Percentiles rank a stretch among this genome's conserved stretches.
These are phyloP conservation scores for Petrolisthes cinctipes DNA, from an alignment of 2,888 invertebrate genomes.

Conservation along the genomic window DNA sequence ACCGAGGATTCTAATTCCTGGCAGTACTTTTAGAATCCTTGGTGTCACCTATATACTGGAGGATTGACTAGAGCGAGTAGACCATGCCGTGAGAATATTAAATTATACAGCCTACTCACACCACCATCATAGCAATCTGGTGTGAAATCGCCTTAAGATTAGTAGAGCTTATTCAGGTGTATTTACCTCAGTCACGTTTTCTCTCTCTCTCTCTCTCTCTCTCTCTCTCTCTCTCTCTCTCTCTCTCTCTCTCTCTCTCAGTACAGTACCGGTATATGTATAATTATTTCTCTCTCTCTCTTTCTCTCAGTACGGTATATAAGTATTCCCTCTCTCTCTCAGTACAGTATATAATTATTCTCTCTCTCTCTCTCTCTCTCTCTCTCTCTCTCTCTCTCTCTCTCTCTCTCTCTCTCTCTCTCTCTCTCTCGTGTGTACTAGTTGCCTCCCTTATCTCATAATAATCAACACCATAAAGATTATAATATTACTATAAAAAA, in stretches of 20 bases:
- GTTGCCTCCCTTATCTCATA: neutral
- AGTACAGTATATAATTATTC: neutral
- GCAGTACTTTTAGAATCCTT: no score
- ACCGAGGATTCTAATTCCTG: no score
- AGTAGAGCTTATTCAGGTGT: neutral
- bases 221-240: conserved; percentile 4
- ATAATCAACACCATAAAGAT: neutral
- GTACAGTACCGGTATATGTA: no score
- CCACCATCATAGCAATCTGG: neutral
- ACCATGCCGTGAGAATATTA: no score
- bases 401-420: conserved; percentile 19
- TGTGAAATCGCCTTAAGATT: neutral
- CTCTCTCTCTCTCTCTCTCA: neutral
- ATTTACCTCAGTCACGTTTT: neutral
- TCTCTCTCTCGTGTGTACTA: neutral
- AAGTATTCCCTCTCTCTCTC: conserved; percentile 5
- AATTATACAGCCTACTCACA: neutral
- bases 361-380: conserved; percentile 26
- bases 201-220: conserved; percentile 16
- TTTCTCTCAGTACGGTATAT: neutral
- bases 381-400: conserved; percentile 28
- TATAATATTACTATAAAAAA: neutral
- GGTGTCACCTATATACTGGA: no score
- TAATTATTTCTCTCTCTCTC: conserved; percentile 5
- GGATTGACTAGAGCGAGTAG: no score